Base-by-base conservation (phyloP, 2,888 invertebrate genomes). In the Orthonychiurus folsomi region DNA sequence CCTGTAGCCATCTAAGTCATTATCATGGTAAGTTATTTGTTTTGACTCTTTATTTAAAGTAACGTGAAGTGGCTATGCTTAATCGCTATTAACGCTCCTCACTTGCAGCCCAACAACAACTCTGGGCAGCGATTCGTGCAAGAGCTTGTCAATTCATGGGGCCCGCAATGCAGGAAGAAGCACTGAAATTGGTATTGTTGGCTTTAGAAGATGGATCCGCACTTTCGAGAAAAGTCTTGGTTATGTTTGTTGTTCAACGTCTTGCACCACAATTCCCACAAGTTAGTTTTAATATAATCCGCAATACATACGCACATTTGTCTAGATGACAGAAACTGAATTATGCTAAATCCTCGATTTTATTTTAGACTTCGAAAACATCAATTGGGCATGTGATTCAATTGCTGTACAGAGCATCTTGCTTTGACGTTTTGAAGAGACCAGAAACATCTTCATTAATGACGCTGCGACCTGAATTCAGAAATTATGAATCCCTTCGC, bases 341-440 rank as follows among this genome's bases (percentile, higher is more conserved):
- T 18, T 56, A 23, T 56, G 24, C n/a, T 57, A 12, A 23, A 37
- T 9, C 28, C 9, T 57, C 24, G 24, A 25, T 23, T 55, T 15
- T 23, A 5, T 27, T 28, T 20, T 25, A 67, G 71, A 95, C 96
- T 63, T 95, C 96, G 23, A 99, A 99, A 81, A 99, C 97, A 28
- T 94, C 94, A 76, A 96, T 99, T 76, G 97, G 97, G 15, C 97
- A 99, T 79, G 97, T 99, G 54, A 96, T 99, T 61, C 99, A 99
- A 78, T 83, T 99, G 59, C 82, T 99, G 26, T 99, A 99, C 78
- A 84, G 97, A 73, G 97, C 97, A 57, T 95, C 95, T 66, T 97
- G 97, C 80, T 99, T 99, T 80, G 95, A 94, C 83, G 95, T 96
- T 48, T 92, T 93, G 1, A 97, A 97, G 78, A 83, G 96, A 54